phyloP scores from a whole-genome alignment of 2,888 invertebrate species.

The Mantis religiosa region DNA sequence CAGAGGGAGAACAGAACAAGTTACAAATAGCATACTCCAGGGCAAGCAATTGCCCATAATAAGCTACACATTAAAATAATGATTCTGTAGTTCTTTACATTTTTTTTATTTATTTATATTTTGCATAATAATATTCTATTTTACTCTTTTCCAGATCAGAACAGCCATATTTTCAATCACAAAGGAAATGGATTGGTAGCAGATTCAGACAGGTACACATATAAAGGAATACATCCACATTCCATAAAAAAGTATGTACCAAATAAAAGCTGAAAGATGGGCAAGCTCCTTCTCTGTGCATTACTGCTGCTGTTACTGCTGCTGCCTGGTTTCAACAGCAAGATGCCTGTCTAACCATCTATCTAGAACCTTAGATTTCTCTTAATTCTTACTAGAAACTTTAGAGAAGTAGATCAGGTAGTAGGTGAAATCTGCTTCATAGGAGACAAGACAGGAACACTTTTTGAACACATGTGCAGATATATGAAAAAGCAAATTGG shows the following conservation, averaged over 20 bases:
- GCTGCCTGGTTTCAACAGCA: neutral
- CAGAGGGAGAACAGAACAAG: too few species aligned
- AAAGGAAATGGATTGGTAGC: constrained; percentile 61
- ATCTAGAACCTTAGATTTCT: neutral
- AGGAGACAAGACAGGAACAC: neutral
- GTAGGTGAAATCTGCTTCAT: neutral
- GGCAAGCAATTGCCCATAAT: too few species aligned
- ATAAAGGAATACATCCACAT: constrained; percentile 27
- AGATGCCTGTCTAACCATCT: neutral
- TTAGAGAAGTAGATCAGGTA: neutral
- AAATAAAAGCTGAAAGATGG: neutral
- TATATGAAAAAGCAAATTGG: too few species aligned
- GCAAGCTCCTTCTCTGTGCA: constrained; percentile 7
- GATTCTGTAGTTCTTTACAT: too few species aligned
- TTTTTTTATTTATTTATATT: too few species aligned
- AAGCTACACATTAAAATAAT: too few species aligned
- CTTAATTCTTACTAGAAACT: neutral
- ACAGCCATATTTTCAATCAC: constrained; percentile 68
- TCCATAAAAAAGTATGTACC: constrained; percentile 27
- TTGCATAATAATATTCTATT: too few species aligned
- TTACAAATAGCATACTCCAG: too few species aligned
- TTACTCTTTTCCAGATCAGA: constrained; percentile 38
- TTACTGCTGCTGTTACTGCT: neutral
- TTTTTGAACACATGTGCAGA: too few species aligned
- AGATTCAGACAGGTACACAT: constrained; percentile 46